Evolutionary conservation across 1,140 invertebrate genomes (phyloP), one percentile per base, ranked within the genome.

Genomic region (Coelopa frigida): DNA sequence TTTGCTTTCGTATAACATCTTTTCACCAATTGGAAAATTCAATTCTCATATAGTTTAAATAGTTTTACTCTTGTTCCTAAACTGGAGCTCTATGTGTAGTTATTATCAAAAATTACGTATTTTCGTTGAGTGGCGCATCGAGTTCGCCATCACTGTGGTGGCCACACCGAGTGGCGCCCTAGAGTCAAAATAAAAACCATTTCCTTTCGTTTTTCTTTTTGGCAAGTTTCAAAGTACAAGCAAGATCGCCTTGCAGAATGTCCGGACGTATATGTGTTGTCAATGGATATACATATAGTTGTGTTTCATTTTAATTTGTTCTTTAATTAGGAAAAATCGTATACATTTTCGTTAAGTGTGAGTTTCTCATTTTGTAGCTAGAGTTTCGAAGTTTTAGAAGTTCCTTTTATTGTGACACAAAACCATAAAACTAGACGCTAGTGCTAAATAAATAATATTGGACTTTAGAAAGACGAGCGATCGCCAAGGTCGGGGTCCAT

Each of bases 351-450:
- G 36, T 35, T 46, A n/a, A n/a, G n/a, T n/a, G n/a, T n/a, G n/a
- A n/a, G n/a, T n/a, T n/a, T n/a, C n/a, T n/a, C n/a, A 18, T 35
- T 58, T 56, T 61, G 61, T 62, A 52, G 56, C 59, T 35, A 35
- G 59, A 62, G 59, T 59, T 58, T 51, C 48, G 39, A 59, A 22
- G 48, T 55, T 55, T 57, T 58, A 51, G 54, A n/a, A n/a, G n/a
- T n/a, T n/a, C n/a, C n/a, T n/a, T n/a, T n/a, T n/a, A n/a, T n/a
- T n/a, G n/a, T n/a, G n/a, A n/a, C n/a, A n/a, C n/a, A n/a, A n/a
- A n/a, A n/a, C n/a, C n/a, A n/a, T n/a, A n/a, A n/a, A n/a, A n/a
- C n/a, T n/a, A n/a, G n/a, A n/a, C n/a, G n/a, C n/a, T n/a, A n/a
- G n/a, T n/a, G n/a, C n/a, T n/a, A n/a, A n/a, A n/a, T n/a, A n/a